Evolutionary conservation across 2,113 vertebrate genomes (phyloP), one percentile per base, ranked within the genome.

Genomic region (Dolichotis patagonum): DNA sequence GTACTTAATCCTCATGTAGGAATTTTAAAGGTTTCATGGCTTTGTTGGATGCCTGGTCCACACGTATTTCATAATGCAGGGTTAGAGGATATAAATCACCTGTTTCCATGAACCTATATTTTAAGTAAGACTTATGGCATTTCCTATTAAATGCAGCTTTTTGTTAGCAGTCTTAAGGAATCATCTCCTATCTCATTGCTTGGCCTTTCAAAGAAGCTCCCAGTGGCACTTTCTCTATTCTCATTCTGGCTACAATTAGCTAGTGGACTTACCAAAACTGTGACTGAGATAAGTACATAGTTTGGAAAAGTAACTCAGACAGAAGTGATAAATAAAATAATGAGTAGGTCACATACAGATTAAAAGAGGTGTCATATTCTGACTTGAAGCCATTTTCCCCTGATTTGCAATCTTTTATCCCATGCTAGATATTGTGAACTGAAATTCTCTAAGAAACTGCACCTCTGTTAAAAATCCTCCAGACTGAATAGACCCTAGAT

Each of bases 331-430:
- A 73, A 24, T 41, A 41, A 24, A 73, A 41, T 73, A 73, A 73
- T 26, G 38, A 20, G 38, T 22, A 10, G 4, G 20, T 22, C 10
- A 22, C 20, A 24, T 12, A 38, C 69, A 41, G 69, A 73, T 22
- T 73, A 24, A 73, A 73, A 73, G 9, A 73, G 69, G 19, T 41
- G n/a, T 73, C 20, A 73, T 41, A 73, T 11, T 73, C 20, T 73
- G 20, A 73, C 69, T 41, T 73, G 24, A 0, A 73, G 69, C 38
- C 24, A 94, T 91, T 89, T 91, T 69, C n/a, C 30, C 92, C 10
- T 85, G 52, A 89, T 60, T 46, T 88, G 56, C 92, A 89, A 88
- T 24, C 4, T 95, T 78, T 89, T 83, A 87, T 41, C 73, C 22
- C 60, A 78, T 56, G 32, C 60, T 95, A 96, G 56, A 73, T 24